Evolutionary conservation across 2,888 invertebrate genomes (phyloP), one percentile per base, ranked within the genome.

Genomic region (Platerodrilus igneus): DNA sequence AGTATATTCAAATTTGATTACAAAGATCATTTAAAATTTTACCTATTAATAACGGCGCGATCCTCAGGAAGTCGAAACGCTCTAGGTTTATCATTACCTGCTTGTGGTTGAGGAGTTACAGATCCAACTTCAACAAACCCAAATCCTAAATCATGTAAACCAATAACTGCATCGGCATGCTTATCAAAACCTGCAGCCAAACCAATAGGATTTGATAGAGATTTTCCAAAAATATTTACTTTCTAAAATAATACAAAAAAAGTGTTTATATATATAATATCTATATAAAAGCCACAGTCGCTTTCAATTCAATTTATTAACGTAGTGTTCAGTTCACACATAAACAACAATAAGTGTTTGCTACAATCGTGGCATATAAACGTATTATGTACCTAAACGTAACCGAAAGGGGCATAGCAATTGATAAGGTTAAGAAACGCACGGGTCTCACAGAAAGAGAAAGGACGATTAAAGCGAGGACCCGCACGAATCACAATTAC

Each of bases 141-240:
- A 69, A 99, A 96, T 0, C 97, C 97, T 39, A 92, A 70, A 57
- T 82, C 79, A 45, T 79, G 74, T 21, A 99, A 69, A 1, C 91
- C 89, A 55, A 79, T 67, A 2, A 95, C 74, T 13, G 90, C 93
- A 72, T 96, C 94, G 4, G 84, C 96, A 69, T 97, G 83, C 68
- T 99, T 99, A 67, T 99, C 99, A 71, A 97, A 97, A 4, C 97
- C 99, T 39, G 97, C 99, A 15, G 97, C 97, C 59, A 99, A 81
- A n/a, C 99, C 97, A 53, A 99, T 69, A 0, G 97, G 97, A 71
- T 94, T 96, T 36, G 75, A 72, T 45, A 99, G 78, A 8, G 80
- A 66, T 45, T 79, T 72, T 13, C 79, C 79, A 64, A 88, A 83
- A 28, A 94, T 71, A 35, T 71, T 75, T 0, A 83, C 82, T 62